A percentile compares a stretch with the other conserved stretches of the same genome.
Evolutionary conservation across 2,888 invertebrate genomes (phyloP).

Genomic region (Calameuta filiformis): DNA sequence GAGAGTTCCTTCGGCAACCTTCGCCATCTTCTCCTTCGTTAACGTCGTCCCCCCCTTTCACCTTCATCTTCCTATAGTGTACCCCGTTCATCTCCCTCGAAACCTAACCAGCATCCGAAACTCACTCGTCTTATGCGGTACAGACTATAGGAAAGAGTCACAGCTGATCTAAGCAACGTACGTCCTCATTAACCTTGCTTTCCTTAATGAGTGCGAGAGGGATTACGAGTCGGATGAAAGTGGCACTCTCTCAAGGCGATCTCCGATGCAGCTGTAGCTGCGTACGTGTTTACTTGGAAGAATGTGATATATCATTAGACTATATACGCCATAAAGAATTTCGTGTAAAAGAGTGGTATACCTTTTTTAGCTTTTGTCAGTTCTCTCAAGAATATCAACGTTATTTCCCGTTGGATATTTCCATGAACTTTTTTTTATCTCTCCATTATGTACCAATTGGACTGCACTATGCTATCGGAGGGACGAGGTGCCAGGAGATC

Average conservation of each 20-base stretch:
- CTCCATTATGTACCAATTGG: not conserved
- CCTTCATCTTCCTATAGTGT: not conserved
- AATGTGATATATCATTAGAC: constrained; percentile 6
- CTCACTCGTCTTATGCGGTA: not conserved
- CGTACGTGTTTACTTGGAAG: constrained; percentile 60
- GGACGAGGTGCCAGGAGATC: not conserved
- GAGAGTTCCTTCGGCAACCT: constrained; percentile 23
- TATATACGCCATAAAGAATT: constrained; percentile 18
- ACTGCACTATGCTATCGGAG: not conserved
- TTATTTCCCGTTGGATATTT: not conserved
- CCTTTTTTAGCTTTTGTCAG: not conserved
- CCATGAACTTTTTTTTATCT: not conserved
- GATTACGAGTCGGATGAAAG: constrained; percentile 59
- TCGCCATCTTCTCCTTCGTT: not conserved
- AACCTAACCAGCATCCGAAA: not conserved
- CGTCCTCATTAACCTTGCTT: constrained; percentile 55
- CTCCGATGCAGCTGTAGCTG: constrained; percentile 32
- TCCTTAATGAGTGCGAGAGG: constrained; percentile 60
- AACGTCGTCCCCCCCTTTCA: not conserved
- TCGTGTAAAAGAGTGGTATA: not conserved
- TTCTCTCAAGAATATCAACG: not conserved
- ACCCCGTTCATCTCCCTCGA: not conserved
- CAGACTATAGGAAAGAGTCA: not conserved
- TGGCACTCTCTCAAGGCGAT: constrained; percentile 44
- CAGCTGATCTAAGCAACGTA: not conserved